A percentile compares a stretch with the other conserved stretches of the same genome.
Conservation (phyloP, 1,140 invertebrate species). For the Papilio dardanus region DNA sequence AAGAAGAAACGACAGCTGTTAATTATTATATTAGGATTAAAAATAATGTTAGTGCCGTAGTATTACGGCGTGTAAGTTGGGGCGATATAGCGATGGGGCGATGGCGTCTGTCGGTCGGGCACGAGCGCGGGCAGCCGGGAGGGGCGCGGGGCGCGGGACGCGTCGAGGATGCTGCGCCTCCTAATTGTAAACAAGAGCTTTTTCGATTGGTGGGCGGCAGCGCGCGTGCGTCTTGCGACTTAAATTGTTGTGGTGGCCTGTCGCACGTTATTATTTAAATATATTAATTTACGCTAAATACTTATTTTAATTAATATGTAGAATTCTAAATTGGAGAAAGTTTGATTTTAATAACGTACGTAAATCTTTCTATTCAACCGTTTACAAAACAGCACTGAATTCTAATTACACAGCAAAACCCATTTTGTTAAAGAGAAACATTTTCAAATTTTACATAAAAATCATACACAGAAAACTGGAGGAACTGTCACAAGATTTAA, state of each 20-base stretch:
- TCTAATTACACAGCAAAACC: no score
- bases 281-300: no score
- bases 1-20: no score
- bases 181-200: slow-evolving; percentile 77
- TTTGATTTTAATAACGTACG: no score
- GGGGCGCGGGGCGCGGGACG: background rate
- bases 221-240: slow-evolving; percentile 60
- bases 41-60: background rate
- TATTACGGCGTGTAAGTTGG: slow-evolving; percentile 22
- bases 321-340: no score
- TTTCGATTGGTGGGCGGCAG: slow-evolving; percentile 71
- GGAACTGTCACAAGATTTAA: background rate
- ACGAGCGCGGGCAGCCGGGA: background rate
- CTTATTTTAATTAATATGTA: no score
- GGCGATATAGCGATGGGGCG: slow-evolving; percentile 24
- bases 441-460: background rate
- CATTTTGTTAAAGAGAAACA: background rate
- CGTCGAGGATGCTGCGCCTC: slow-evolving; percentile 64
- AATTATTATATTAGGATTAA: background rate
- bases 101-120: slow-evolving; percentile 56
- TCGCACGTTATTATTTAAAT: slow-evolving; percentile 31
- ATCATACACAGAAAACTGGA: background rate
- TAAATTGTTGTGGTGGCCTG: slow-evolving; percentile 56
- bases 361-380: no score
- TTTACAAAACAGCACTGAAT: no score